Evolutionary conservation across 2,888 invertebrate species (phyloP).

Genomic region (Lithophane semibrunnea): DNA sequence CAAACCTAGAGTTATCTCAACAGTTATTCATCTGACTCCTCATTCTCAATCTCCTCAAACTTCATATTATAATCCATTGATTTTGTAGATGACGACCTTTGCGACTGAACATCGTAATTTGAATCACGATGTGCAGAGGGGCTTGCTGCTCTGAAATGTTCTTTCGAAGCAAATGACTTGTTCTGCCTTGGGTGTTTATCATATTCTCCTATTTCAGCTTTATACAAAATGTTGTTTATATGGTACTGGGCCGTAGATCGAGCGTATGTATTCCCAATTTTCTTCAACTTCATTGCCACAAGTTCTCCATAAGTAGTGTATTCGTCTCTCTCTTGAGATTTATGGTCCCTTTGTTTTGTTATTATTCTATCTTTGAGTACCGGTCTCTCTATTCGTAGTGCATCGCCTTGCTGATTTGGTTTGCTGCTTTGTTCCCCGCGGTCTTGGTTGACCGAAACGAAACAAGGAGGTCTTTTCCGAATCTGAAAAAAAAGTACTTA

Average conservation of each 20-base stretch:
- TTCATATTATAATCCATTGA: constrained; percentile 32
- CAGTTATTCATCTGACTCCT: constrained; percentile 41
- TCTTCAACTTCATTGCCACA: constrained; percentile 45
- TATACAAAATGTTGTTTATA: constrained; percentile 46
- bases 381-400: constrained; percentile 1
- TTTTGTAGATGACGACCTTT: constrained; percentile 42
- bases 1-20: not conserved
- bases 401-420: not conserved
- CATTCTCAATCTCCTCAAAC: constrained; percentile 25
- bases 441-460: constrained; percentile 18
- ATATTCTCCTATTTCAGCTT: constrained; percentile 44
- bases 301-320: constrained; percentile 47
- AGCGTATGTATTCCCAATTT: constrained; percentile 36
- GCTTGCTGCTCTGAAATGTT: constrained; percentile 7
- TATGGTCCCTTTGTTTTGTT: not conserved
- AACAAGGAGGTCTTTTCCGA: constrained; percentile 15
- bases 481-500: constrained; percentile 18
- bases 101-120: constrained; percentile 27
- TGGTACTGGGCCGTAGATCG: constrained; percentile 46
- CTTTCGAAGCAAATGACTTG: not conserved
- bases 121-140: constrained; percentile 10
- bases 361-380: constrained; percentile 2
- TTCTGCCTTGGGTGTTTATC: constrained; percentile 10
- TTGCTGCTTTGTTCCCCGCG: constrained; percentile 2
- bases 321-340: constrained; percentile 25